Base-by-base conservation (phyloP, 37 sponge, comb jelly and placozoan species). In the Ephydatia muelleri region DNA sequence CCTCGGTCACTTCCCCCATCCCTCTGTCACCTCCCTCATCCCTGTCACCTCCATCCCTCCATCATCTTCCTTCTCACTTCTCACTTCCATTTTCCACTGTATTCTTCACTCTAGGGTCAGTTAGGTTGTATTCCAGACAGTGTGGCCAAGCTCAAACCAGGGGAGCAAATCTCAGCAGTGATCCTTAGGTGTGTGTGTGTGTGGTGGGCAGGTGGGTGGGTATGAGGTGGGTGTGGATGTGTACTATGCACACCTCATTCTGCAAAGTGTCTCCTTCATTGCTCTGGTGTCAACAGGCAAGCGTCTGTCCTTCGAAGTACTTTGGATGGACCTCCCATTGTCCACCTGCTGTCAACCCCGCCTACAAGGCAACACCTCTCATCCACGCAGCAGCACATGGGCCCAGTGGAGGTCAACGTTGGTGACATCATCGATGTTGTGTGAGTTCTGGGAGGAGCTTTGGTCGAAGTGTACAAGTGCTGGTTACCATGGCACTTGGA, bases 341-440 rank as follows among this genome's bases (percentile, higher is more conserved):
- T 89, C n/a, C 65, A 84, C 67, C 65, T 84, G 38, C 19, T 34
- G 27, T 34, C 28, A 27, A 65, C 70, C 39, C 71, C n/a, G 8
- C 21, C 68, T 33, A 80, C 35, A 38, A 65, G 23, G 66, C 76
- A 27, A 19, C 34, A 21, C 26, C 13, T 11, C 26, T n/a, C 12
- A 26, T 1, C 72, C 31, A 30, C 49, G 0, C 12, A 11, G 5
- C 25, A 26, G 16, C 39, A 78, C 22, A 40, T 49, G 16, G 5
- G 31, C 26, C 25, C 19, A 5, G n/a, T 64, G 29, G 72, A 69
- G 26, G 31, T 81, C 49, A 74, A 79, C 2, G 25, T 57, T 29
- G 90, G 90, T 22, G 90, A 90, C 77, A 79, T 85, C 28, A 80
- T 90, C 30, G 65, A 65, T n/a, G 90, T 75, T 27, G 74, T 68